These are phyloP conservation scores for Isoperla grammatica DNA, from an alignment of 2,888 invertebrate species.

Conservation along the genomic window DNA sequence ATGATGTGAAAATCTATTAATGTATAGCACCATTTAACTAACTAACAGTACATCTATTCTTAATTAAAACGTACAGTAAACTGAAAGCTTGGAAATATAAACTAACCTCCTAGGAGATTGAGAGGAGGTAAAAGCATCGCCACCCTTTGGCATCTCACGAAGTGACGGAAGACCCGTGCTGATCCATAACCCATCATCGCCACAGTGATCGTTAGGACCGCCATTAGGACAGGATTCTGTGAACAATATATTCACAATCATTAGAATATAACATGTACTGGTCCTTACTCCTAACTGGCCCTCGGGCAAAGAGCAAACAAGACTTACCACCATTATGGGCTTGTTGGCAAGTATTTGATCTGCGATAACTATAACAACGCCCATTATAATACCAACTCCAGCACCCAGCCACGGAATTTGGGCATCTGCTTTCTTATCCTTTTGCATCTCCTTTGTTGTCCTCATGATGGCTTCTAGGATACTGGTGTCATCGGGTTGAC, in stretches of 20 bases:
- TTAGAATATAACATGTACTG: neutral
- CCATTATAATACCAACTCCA: constrained; percentile 64
- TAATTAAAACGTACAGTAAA: too few species aligned
- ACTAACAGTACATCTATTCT: too few species aligned
- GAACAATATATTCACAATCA: constrained; percentile 20
- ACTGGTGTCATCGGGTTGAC: constrained; percentile 60
- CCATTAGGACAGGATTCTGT: constrained; percentile 68
- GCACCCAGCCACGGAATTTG: constrained; percentile 71
- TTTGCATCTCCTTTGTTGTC: constrained; percentile 53
- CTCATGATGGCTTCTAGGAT: constrained; percentile 57
- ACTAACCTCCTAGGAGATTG: constrained; percentile 40
- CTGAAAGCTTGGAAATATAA: neutral
- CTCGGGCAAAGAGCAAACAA: constrained; percentile 12
- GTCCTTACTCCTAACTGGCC: too few species aligned
- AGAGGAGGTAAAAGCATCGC: constrained; percentile 50
- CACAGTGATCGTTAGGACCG: constrained; percentile 60
- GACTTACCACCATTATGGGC: constrained; percentile 58
- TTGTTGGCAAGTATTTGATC: constrained; percentile 61
- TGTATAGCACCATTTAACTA: too few species aligned
- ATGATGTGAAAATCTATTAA: too few species aligned
- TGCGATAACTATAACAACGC: constrained; percentile 61
- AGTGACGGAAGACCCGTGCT: constrained; percentile 54
- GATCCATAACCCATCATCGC: constrained; percentile 61
- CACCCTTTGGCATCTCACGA: constrained; percentile 48
- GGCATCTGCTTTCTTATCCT: constrained; percentile 58